Conservation (phyloP, 2,888 invertebrate species). For the Drosophila formosana region DNA sequence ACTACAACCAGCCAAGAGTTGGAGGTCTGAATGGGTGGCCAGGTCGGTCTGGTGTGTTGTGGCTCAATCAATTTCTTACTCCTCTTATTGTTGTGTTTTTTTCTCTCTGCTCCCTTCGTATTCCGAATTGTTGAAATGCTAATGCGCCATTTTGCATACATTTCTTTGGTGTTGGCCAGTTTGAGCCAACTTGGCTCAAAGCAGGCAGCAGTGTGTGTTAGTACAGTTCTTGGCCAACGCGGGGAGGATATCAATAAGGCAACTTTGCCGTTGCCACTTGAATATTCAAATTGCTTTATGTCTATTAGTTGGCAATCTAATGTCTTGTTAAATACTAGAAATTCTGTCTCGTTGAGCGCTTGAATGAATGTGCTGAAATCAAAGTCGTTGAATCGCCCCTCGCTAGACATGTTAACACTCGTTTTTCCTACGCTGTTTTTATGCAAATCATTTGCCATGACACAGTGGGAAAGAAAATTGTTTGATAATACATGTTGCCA, state of each 20-base stretch:
- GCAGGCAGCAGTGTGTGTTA: neutral
- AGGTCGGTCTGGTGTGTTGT: slow-evolving; percentile 7
- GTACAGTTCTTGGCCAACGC: slow-evolving; percentile 12
- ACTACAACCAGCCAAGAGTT: slow-evolving; percentile 4
- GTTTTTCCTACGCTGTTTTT: slow-evolving; percentile 20
- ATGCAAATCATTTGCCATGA: slow-evolving; percentile 67
- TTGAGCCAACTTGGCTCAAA: neutral
- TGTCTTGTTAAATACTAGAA: neutral
- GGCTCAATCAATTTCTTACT: slow-evolving; percentile 71
- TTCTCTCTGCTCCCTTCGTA: slow-evolving; percentile 16
- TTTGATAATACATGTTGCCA: slow-evolving; percentile 49
- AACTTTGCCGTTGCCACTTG: slow-evolving; percentile 12
- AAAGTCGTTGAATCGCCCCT: slow-evolving; percentile 11
- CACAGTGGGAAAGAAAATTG: slow-evolving; percentile 20
- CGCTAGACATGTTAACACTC: slow-evolving; percentile 23
- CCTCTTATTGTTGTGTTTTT: slow-evolving; percentile 28
- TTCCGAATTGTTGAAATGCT: slow-evolving; percentile 74
- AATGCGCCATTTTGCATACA: slow-evolving; percentile 80
- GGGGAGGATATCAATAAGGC: slow-evolving; percentile 8
- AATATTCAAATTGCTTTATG: slow-evolving; percentile 14
- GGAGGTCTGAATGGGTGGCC: slow-evolving; percentile 27
- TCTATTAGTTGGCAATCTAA: slow-evolving; percentile 7
- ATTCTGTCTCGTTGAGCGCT: neutral
- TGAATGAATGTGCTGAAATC: neutral
- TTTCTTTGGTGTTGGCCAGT: slow-evolving; percentile 60